A percentile compares a stretch with the other conserved stretches of the same genome.
Evolutionary conservation across 1,140 invertebrate species (phyloP).

Genomic region (Orchesella cincta): DNA sequence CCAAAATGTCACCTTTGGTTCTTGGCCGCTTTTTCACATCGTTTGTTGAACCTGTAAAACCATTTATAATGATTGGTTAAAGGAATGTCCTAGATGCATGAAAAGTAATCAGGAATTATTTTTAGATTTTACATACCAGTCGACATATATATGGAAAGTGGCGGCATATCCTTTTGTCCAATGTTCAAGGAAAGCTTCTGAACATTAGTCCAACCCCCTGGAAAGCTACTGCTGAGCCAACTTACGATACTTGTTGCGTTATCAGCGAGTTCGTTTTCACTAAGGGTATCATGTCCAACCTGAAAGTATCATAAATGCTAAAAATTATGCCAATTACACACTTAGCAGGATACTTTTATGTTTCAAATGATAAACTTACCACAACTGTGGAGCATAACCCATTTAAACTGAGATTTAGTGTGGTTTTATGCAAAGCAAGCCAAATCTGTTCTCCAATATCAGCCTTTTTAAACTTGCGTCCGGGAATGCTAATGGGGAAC

Average conservation of each 20-base stretch:
- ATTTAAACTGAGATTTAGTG: constrained; percentile 40
- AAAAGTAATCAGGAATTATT: background rate
- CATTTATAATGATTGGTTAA: background rate
- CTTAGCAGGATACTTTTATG: background rate
- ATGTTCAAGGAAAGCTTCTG: constrained; percentile 37
- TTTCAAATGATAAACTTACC: constrained; percentile 24
- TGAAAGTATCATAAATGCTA: constrained; percentile 19
- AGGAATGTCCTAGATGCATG: background rate
- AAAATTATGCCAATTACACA: background rate
- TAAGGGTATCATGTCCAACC: constrained; percentile 44
- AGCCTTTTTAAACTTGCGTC: constrained; percentile 24
- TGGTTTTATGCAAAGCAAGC: constrained; percentile 40
- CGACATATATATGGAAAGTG: constrained; percentile 43
- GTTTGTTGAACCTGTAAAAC: constrained; percentile 33
- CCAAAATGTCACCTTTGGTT: background rate
- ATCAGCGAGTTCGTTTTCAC: constrained; percentile 36
- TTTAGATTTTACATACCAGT: constrained; percentile 20
- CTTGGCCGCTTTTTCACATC: constrained; percentile 26
- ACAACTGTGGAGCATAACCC: constrained; percentile 41
- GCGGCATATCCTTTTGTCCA: constrained; percentile 30
- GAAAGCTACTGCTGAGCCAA: constrained; percentile 37
- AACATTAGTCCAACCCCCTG: constrained; percentile 48
- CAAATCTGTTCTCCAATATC: constrained; percentile 34
- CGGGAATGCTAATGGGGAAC: constrained; percentile 31
- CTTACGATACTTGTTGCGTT: constrained; percentile 38